phyloP scores from a whole-genome alignment of 2,888 invertebrate genomes.

The Onchidella celtica region DNA sequence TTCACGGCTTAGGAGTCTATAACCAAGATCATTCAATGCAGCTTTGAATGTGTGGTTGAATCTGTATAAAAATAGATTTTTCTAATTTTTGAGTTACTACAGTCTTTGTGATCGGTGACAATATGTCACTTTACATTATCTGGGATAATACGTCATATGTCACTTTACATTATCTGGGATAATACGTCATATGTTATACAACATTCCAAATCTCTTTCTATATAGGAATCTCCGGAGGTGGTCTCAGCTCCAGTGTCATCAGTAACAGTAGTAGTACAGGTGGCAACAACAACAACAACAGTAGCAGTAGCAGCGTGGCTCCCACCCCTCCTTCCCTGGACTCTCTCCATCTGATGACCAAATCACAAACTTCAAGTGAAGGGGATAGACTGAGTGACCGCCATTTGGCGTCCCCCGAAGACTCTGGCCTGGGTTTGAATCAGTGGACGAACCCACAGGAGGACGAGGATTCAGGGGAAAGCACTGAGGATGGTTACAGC shows the following conservation, averaged over 20 bases:
- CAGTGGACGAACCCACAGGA: neutral
- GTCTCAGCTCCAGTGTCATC: constrained; percentile 41
- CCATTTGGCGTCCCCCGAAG: constrained; percentile 54
- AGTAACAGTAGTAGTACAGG: constrained; percentile 24
- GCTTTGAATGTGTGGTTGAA: no score
- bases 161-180: no score
- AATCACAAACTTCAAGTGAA: constrained; percentile 60
- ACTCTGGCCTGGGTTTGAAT: constrained; percentile 47
- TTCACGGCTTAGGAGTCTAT: no score
- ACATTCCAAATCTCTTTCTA: no score
- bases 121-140: no score
- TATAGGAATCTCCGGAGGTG: constrained; percentile 45
- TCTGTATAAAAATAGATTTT: no score
- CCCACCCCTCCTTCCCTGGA: constrained; percentile 73
- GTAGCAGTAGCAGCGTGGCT: constrained; percentile 44
- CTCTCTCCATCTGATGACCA: constrained; percentile 72
- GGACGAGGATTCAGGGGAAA: constrained; percentile 35
- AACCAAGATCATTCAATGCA: no score
- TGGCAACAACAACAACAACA: constrained; percentile 12
- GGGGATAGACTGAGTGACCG: constrained; percentile 51
- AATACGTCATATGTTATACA: no score
- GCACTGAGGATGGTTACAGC: constrained; percentile 44
- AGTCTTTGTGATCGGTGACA: no score
- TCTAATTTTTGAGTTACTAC: no score
- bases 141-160: no score